phyloP scores from a whole-genome alignment of 2,888 invertebrate species.

The Bombylius major region DNA sequence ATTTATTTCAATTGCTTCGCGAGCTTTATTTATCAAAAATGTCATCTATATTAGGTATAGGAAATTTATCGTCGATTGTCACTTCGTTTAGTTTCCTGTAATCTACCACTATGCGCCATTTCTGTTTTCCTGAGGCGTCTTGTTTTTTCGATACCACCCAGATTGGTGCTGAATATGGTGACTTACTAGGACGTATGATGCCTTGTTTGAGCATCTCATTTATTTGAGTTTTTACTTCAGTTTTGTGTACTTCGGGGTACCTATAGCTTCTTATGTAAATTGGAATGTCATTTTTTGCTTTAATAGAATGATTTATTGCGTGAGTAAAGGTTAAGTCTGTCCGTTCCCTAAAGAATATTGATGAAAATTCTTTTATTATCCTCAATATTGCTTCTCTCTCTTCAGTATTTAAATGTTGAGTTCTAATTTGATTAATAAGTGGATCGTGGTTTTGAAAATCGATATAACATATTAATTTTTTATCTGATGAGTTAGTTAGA shows the following conservation, averaged over 20 bases:
- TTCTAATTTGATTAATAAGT: not conserved
- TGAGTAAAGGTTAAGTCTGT: not conserved
- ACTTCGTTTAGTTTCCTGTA: conserved; percentile 12
- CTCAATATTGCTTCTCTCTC: not conserved
- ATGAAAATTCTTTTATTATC: not conserved
- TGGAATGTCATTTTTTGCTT: conserved; percentile 4
- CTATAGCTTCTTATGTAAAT: conserved; percentile 9
- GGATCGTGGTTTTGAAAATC: not conserved
- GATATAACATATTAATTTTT: not conserved
- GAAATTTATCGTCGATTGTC: conserved; percentile 10
- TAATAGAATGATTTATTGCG: conserved; percentile 3
- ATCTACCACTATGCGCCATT: conserved; percentile 14
- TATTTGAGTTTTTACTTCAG: conserved; percentile 17
- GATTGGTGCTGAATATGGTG: conserved; percentile 13
- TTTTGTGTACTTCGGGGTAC: conserved; percentile 11
- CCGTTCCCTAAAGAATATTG: not conserved
- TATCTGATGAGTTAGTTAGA: not conserved
- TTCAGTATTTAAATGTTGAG: not conserved
- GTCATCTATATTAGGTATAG: conserved; percentile 10
- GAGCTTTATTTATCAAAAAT: too few relatives aligned
- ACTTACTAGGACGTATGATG: conserved; percentile 10
- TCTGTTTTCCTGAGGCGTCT: conserved; percentile 9
- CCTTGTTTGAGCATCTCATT: conserved; percentile 19
- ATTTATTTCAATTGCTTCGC: too few relatives aligned
- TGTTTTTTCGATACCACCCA: conserved; percentile 15